Percentiles rank a stretch among this genome's conserved stretches.
phyloP scores from a whole-genome alignment of 2,113 vertebrate genomes.

The Podocnemis expansa region DNA sequence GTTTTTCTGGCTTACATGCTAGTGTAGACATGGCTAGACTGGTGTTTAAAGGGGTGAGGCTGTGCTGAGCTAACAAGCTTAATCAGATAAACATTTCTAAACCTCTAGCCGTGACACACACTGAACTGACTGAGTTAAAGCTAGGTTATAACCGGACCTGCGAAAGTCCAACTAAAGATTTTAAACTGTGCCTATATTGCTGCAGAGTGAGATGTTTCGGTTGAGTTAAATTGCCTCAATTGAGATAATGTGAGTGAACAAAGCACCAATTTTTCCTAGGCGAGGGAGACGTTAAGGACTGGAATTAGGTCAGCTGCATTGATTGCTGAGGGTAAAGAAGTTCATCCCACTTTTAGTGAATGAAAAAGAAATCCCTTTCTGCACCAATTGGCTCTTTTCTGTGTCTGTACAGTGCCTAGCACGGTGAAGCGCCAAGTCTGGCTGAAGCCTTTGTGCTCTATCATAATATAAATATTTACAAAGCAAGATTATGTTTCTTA shows the following conservation, averaged over 20 bases:
- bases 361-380: not conserved
- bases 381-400: not conserved
- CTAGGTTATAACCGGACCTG: not conserved
- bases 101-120: not conserved
- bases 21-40: not conserved
- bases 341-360: not conserved
- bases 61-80: not conserved
- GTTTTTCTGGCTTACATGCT: too few species aligned
- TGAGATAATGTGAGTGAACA: not conserved
- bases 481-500: conserved; percentile 73
- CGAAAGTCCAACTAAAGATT: not conserved
- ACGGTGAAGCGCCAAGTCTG: conserved; percentile 31
- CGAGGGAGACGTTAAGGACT: not conserved
- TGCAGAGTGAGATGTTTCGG: not conserved
- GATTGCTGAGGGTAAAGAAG: not conserved
- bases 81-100: conserved; percentile 11
- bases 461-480: conserved; percentile 66
- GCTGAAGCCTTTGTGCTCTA: conserved; percentile 49
- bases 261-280: not conserved
- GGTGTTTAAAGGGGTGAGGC: not conserved
- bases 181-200: not conserved
- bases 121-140: not conserved
- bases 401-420: conserved; percentile 25
- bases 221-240: not conserved
- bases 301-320: not conserved